Base-by-base conservation (phyloP, 2,113 vertebrate genomes). In the Tychaedon coryphoeus region DNA sequence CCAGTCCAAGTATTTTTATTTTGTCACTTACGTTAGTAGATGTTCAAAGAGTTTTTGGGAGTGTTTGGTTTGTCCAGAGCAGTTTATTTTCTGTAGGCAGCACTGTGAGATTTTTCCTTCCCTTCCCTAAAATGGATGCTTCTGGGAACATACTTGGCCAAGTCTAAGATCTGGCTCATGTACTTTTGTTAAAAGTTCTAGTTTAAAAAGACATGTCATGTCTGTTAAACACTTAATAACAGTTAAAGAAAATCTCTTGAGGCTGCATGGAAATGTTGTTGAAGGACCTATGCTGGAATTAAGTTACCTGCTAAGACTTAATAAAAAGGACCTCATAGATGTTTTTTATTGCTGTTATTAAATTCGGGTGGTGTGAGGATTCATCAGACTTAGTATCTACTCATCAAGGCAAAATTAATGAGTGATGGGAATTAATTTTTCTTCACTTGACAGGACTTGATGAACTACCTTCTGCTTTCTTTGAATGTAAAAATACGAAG, bases 381-480 rank as follows among this genome's bases (percentile, higher is more conserved):
- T 93, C 62, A 40, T 92, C 54, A 88, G 66, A 50, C 26, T 78
- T 70, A 70, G 65, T 73, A 71, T 72, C 65, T 78, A 12, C 57
- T 94, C 45, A 85, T 57, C 38, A 90, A 87, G 84, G n/a, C 45
- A 78, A 78, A 90, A 92, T 88, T 72, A 84, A 72, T 82, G 42
- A 89, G 25, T 1, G 0, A 42, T 69, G 26, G 4, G 70, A 72
- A 53, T 91, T 95, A 9, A 53, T 84, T 84, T 81, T 75, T 69
- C 16, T 76, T 69, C 58, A 45, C 47, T 75, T 87, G 86, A 33
- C 45, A 76, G 34, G 43, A 90, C 45, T 26, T 89, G 69, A 67
- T 90, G 88, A 77, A 28, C 38, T 71, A 26, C n/a, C 26, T 74
- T 71, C 61, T 89, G 20, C 53, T 89, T 92, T 72, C 38, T 72